These are phyloP conservation scores for Cordylochernes scorpioides DNA, from an alignment of 2,888 invertebrate species.

Conservation along the genomic window DNA sequence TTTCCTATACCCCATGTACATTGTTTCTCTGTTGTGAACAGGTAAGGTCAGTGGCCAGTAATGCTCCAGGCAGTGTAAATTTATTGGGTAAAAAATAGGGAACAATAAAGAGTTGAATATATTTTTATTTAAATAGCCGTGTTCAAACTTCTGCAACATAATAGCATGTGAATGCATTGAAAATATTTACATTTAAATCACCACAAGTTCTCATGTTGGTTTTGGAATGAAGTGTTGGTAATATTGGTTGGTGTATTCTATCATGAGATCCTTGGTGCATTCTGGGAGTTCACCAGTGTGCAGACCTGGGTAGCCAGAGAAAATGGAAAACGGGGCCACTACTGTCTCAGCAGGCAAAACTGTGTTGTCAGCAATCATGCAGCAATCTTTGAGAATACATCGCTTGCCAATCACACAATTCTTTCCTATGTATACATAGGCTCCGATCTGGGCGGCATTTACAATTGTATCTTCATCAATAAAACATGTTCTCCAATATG, in stretches of 20 bases:
- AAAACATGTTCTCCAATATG: constrained; percentile 95
- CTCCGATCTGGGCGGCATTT: constrained; percentile 82
- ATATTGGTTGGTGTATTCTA: constrained; percentile 73
- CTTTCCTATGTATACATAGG: constrained; percentile 89
- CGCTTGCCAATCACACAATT: constrained; percentile 65
- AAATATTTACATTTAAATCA: too few species aligned
- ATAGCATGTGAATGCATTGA: too few species aligned
- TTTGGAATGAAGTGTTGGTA: constrained; percentile 60
- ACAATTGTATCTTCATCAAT: constrained; percentile 89
- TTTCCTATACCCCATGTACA: too few species aligned
- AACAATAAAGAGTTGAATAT: too few species aligned
- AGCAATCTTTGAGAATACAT: constrained; percentile 80
- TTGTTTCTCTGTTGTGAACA: too few species aligned
- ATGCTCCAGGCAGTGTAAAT: too few species aligned
- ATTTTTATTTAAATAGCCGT: too few species aligned
- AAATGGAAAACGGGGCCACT: constrained; percentile 77
- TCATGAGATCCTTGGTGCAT: constrained; percentile 82
- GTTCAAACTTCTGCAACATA: too few species aligned
- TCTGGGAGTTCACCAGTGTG: constrained; percentile 52
- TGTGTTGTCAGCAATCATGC: constrained; percentile 80
- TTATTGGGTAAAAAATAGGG: too few species aligned
- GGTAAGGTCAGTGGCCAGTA: too few species aligned
- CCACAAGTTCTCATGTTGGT: too few species aligned
- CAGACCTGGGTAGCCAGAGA: constrained; percentile 44
- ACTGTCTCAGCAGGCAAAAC: constrained; percentile 85